Evolutionary conservation across 2,113 vertebrate species (phyloP).

Genomic region (Aegotheles bennettii): DNA sequence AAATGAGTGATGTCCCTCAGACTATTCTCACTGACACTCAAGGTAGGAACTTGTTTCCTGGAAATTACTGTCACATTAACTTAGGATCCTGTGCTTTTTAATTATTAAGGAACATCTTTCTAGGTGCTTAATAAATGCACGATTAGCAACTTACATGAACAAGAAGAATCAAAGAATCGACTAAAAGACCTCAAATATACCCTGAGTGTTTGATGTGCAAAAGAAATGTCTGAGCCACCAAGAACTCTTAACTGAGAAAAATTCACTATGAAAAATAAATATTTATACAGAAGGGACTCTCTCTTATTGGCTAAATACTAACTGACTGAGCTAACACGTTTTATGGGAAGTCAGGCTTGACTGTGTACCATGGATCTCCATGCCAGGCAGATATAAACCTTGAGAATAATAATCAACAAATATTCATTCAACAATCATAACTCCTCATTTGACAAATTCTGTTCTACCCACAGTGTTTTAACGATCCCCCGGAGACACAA

Average conservation of each 20-base stretch:
- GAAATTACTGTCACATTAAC: background rate
- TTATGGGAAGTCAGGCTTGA: background rate
- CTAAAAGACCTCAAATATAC: background rate
- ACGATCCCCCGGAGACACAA: background rate
- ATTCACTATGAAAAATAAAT: background rate
- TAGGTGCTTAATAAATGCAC: background rate
- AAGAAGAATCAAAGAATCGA: background rate
- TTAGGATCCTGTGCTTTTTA: background rate
- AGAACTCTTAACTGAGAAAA: background rate
- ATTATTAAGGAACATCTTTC: background rate
- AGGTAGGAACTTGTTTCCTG: background rate
- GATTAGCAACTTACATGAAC: background rate
- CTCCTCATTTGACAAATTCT: background rate
- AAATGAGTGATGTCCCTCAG: background rate
- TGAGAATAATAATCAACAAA: background rate
- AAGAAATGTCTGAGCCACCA: background rate
- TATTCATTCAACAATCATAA: background rate
- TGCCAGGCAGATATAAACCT: background rate
- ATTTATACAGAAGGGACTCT: background rate
- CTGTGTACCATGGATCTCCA: background rate
- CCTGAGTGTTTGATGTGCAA: background rate
- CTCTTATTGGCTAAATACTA: background rate
- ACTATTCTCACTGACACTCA: accelerated
- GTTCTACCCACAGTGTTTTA: background rate
- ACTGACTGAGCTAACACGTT: background rate